A percentile compares a stretch with the other conserved stretches of the same genome.
Conservation (phyloP, 2,797 vertebrate genomes). For the Phoxinus dragarum region DNA sequence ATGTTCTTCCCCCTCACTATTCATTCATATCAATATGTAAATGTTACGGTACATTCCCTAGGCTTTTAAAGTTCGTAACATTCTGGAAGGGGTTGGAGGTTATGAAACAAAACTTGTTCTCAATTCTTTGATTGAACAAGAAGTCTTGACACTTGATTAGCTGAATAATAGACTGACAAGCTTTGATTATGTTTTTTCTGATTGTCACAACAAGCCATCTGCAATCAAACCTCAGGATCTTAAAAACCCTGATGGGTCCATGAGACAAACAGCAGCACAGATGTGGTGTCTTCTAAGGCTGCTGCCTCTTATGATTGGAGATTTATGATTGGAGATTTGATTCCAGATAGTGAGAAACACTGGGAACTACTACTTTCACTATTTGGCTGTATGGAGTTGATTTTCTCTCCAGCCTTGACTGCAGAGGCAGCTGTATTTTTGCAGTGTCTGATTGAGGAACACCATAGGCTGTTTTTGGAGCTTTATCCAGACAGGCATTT, state of each 20-base stretch:
- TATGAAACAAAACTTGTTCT: background rate
- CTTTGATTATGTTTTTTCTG: background rate
- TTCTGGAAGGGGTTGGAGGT: background rate
- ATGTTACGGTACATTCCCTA: too few relatives aligned
- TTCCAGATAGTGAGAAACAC: background rate
- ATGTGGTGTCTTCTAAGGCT: background rate
- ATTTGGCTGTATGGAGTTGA: background rate
- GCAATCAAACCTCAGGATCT: background rate
- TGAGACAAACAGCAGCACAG: background rate
- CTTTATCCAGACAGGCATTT: constrained; percentile 26
- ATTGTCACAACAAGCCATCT: background rate
- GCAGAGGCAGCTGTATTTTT: constrained; percentile 2
- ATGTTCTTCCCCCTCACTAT: too few relatives aligned
- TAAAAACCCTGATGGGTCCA: background rate
- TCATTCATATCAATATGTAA: too few relatives aligned
- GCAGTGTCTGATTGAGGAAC: background rate
- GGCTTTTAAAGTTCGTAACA: too few relatives aligned
- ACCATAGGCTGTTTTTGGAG: background rate
- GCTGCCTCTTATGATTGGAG: background rate
- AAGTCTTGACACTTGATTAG: too few relatives aligned
- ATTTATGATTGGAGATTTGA: background rate
- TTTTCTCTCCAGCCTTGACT: constrained; percentile 6
- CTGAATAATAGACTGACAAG: background rate
- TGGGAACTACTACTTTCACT: background rate
- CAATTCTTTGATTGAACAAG: background rate